Conservation (phyloP, 30 jellyfish, hydroid and myxozoan genomes). For the Sanderia malayensis region DNA sequence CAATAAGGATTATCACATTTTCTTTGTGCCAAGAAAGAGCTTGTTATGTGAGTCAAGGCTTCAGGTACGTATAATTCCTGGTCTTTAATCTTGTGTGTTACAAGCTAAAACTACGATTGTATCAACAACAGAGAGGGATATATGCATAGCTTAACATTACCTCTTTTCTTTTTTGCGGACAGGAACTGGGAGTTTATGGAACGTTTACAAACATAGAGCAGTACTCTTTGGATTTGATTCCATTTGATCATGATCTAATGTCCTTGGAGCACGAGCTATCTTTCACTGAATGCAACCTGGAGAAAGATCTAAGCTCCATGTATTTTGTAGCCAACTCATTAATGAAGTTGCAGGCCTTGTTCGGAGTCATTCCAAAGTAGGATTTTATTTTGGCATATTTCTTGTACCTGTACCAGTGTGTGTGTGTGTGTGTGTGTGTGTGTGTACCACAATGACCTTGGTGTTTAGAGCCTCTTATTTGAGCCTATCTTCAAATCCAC, state of each 20-base stretch:
- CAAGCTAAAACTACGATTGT: too few species aligned
- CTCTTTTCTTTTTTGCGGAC: background rate
- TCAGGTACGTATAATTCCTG: too few species aligned
- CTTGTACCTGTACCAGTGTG: too few species aligned
- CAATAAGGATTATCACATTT: slow-evolving; percentile 74
- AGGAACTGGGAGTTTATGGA: slow-evolving; percentile 87
- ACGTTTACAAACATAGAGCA: slow-evolving; percentile 68
- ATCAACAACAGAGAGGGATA: too few species aligned
- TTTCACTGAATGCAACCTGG: slow-evolving; percentile 82
- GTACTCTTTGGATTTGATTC: slow-evolving; percentile 68
- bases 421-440: too few species aligned
- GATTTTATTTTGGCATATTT: too few species aligned
- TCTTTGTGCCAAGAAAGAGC: slow-evolving; percentile 69
- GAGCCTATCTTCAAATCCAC: too few species aligned
- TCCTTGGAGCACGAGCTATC: slow-evolving; percentile 85
- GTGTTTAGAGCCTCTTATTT: too few species aligned
- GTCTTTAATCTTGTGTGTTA: too few species aligned
- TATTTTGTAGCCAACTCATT: slow-evolving; percentile 84
- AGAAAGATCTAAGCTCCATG: slow-evolving; percentile 77
- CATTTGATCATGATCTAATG: slow-evolving; percentile 86
- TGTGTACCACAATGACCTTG: too few species aligned
- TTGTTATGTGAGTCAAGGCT: slow-evolving; percentile 71
- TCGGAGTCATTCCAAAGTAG: slow-evolving; percentile 89
- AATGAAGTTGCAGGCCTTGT: slow-evolving; percentile 89
- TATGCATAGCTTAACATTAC: background rate